phyloP scores from a whole-genome alignment of 2,113 vertebrate genomes.

The Chaetodon trifascialis region DNA sequence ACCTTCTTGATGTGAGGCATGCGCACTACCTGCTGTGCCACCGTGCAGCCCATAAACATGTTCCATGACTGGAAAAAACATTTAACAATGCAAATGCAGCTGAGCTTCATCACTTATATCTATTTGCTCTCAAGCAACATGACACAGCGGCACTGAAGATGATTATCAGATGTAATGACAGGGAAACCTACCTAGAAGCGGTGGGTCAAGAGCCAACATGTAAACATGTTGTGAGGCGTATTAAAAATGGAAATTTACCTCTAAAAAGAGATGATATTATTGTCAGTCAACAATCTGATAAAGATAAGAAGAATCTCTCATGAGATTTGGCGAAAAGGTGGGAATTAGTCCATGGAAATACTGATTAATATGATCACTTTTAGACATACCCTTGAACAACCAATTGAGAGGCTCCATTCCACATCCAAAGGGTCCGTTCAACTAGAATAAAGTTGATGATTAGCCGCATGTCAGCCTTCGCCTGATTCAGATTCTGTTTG shows the following conservation, averaged over 20 bases:
- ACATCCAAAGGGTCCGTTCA: slow-evolving; percentile 1
- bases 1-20: too few species aligned
- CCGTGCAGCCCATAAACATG: too few species aligned
- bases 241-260: not conserved
- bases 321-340: not conserved
- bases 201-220: not conserved
- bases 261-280: not conserved
- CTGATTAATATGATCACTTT: not conserved
- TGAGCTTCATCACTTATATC: not conserved
- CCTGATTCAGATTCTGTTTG: slow-evolving; percentile 35
- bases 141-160: not conserved
- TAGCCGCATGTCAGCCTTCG: slow-evolving; percentile 14
- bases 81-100: not conserved
- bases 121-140: not conserved
- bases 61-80: not conserved
- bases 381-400: not conserved
- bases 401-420: not conserved
- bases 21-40: too few species aligned
- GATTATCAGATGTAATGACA: not conserved
- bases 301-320: not conserved
- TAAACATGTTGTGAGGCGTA: not conserved
- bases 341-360: not conserved
- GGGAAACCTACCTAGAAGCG: not conserved
- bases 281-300: slow-evolving; percentile 1
- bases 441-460: slow-evolving; percentile 14